Base-by-base conservation (phyloP, 1,140 invertebrate species). In the Atta texana region DNA sequence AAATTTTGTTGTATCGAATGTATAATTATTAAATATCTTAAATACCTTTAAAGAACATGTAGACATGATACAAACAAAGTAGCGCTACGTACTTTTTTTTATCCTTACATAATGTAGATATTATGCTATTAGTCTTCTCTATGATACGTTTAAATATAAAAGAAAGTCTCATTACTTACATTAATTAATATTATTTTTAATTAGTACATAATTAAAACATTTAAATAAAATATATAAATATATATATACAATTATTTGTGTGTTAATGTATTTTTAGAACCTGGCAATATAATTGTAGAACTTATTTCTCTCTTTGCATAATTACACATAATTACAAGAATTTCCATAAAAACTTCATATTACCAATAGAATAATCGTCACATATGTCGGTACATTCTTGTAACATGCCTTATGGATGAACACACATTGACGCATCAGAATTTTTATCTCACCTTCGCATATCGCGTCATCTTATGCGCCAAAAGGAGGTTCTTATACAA, bases 401-500 rank as follows among this genome's bases (percentile, higher is more conserved):
- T 6, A 21, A 49, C 39, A 69, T 69, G 39, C 10, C 24, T 84
- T 61, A 31, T 21, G 0, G 1, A 49, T 2, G 14, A 49, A 72
- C 12, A 34, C 16, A 66, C 61, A 49, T 18, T 61, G 55, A 59
- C 31, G 18, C 39, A 3, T 49, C 66, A 82, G 53, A 72, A 82
- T 82, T 82, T 82, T 82, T 34, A 34, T 74, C 28, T 51, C 53
- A 24, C 16, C n/a, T 53, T 61, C 18, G 14, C 16, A 8, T 44
- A 31, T 57, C 31, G 34, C 14, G 21, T 49, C 10, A 12, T 21
- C 16, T 5, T 34, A 51, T 7, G n/a, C 16, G 39, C 8, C 74
- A 61, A 63, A 84, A 49, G 31, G 14, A 61, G n/a, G 6, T 82
- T 82, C 53, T 74, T 82, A 14, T 59, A 44, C 8, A 12, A 44